phyloP scores from a whole-genome alignment of 2,888 invertebrate genomes.

The Cyaniris semiargus region DNA sequence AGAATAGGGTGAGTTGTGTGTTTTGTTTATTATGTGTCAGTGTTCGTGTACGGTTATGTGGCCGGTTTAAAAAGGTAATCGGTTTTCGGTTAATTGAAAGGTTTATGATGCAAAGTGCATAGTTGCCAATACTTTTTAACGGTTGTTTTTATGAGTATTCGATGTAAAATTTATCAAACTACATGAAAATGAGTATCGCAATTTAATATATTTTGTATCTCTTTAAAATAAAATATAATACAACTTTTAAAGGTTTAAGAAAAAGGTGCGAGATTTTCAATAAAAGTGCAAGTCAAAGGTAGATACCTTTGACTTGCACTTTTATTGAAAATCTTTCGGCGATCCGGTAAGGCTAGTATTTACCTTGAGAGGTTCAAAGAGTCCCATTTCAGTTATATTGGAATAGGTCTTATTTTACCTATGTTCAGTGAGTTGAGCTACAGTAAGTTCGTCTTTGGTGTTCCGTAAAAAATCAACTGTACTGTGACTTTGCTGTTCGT shows the following conservation, averaged over 20 bases:
- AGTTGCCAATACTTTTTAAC: neutral
- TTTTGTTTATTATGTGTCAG: conserved; percentile 5
- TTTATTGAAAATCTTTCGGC: neutral
- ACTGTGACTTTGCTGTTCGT: no score
- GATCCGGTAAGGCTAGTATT: neutral
- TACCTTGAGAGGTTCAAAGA: neutral
- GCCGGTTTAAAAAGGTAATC: neutral
- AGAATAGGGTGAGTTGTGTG: conserved; percentile 30
- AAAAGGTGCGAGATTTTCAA: neutral
- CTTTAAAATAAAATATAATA: no score
- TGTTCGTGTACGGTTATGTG: neutral
- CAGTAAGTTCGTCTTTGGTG: neutral
- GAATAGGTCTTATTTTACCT: neutral
- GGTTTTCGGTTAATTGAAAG: neutral
- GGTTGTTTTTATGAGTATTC: neutral
- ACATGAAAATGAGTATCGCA: neutral
- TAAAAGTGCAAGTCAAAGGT: conserved; percentile 3
- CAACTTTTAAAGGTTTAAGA: neutral
- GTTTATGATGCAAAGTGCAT: neutral
- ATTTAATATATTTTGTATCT: no score
- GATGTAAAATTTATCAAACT: neutral
- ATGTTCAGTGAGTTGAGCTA: neutral
- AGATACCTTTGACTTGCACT: no score
- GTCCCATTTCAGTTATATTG: neutral
- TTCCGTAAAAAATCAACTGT: neutral